Percentiles rank a stretch among this genome's conserved stretches.
phyloP scores from a whole-genome alignment of 2,888 invertebrate species.

The Sycophila texana region DNA sequence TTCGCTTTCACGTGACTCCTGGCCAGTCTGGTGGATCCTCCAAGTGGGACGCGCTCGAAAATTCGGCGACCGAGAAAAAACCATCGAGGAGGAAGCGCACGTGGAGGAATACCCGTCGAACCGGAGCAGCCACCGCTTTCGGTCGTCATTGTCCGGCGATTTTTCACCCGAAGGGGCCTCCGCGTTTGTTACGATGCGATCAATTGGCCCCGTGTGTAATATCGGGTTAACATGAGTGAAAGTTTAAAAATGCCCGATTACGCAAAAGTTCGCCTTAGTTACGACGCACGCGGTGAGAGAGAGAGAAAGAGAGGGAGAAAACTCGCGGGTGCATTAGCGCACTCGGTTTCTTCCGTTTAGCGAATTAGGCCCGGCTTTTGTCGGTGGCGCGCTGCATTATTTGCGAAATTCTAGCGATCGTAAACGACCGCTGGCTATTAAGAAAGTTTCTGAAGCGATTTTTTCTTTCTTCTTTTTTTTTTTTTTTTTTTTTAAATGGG shows the following conservation, averaged over 20 bases:
- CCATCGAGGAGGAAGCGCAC: neutral
- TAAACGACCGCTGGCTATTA: too few species aligned
- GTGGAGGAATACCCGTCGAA: neutral
- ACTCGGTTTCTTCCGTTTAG: conserved; percentile 9
- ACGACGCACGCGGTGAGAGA: neutral
- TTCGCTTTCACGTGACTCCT: too few species aligned
- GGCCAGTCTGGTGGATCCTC: too few species aligned
- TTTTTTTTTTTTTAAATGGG: too few species aligned
- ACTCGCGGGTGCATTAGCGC: conserved; percentile 18
- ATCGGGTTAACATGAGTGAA: conserved; percentile 27
- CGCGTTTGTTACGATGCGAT: too few species aligned
- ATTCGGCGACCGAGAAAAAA: neutral
- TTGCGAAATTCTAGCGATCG: neutral
- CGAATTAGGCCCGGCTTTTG: neutral
- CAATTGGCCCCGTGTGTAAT: too few species aligned
- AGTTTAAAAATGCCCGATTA: conserved; percentile 26
- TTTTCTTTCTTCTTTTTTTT: too few species aligned
- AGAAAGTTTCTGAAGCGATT: too few species aligned
- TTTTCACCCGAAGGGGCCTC: too few species aligned
- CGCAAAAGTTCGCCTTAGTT: conserved; percentile 23
- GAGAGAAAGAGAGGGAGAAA: neutral
- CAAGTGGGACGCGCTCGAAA: neutral
- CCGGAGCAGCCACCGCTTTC: neutral
- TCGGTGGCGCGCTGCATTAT: neutral
- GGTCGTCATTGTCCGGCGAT: too few species aligned